phyloP scores from a whole-genome alignment of 2,797 vertebrate genomes.

The Channallabes apus region DNA sequence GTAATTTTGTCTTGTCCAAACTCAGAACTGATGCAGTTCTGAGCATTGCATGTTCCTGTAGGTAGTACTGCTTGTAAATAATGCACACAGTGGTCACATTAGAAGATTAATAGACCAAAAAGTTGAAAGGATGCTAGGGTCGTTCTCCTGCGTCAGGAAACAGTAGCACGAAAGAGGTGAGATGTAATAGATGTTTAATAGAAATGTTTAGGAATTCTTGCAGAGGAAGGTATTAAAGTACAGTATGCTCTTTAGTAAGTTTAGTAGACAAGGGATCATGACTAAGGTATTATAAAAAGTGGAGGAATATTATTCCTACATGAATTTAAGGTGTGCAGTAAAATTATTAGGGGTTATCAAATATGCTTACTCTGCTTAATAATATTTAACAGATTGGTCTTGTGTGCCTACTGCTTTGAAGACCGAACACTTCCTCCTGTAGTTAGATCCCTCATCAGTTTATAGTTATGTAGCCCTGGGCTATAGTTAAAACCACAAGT shows the following conservation, averaged over 20 bases:
- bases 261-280: neutral
- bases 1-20: conserved; percentile 10
- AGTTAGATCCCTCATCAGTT: neutral
- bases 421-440: neutral
- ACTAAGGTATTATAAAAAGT: neutral
- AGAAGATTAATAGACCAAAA: neutral
- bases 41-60: conserved; percentile 16
- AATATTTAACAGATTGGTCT: neutral
- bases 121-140: conserved; percentile 13
- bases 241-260: too few species aligned
- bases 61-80: conserved; percentile 39
- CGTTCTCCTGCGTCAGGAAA: conserved; percentile 41
- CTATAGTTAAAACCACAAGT: neutral
- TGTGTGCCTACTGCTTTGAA: conserved; percentile 9
- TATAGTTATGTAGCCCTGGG: conserved; percentile 15
- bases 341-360: neutral
- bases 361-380: conserved; percentile 21
- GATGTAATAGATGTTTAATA: neutral
- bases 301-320: neutral
- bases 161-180: conserved; percentile 23
- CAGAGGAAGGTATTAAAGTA: neutral
- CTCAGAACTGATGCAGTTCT: conserved; percentile 2
- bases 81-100: conserved; percentile 26
- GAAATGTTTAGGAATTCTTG: neutral
- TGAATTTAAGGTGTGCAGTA: neutral